These are phyloP conservation scores for Atherinosoma microstoma DNA, from an alignment of 2,797 vertebrate species.

Conservation along the genomic window DNA sequence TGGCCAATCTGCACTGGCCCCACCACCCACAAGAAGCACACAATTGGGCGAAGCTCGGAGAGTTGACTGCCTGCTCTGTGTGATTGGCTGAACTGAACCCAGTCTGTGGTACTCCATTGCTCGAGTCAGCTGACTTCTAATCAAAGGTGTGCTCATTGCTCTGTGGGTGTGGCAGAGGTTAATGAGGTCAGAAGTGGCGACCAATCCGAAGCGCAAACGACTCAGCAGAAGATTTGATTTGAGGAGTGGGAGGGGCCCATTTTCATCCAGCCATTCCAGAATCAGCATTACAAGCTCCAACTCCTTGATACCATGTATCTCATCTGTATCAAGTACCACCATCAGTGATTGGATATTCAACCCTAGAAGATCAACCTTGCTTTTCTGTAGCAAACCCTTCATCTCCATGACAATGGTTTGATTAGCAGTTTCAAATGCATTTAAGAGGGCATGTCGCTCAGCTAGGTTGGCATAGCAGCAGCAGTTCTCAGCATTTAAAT, in stretches of 20 bases:
- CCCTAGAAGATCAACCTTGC: constrained; percentile 75
- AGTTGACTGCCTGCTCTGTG: constrained; percentile 87
- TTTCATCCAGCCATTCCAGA: constrained; percentile 88
- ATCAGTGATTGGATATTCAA: constrained; percentile 88
- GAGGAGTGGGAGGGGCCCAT: constrained; percentile 82
- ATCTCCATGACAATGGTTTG: constrained; percentile 85
- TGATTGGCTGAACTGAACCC: constrained; percentile 86
- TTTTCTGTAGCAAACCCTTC: constrained; percentile 76
- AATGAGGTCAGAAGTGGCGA: constrained; percentile 80
- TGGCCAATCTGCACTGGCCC: constrained; percentile 74
- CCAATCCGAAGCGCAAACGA: constrained; percentile 88
- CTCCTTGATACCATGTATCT: constrained; percentile 87
- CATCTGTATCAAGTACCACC: constrained; percentile 84
- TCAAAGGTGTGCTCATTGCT: constrained; percentile 84
- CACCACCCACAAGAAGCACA: constrained; percentile 90
- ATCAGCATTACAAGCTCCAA: constrained; percentile 81
- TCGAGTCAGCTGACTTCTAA: constrained; percentile 89
- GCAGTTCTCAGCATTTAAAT: constrained; percentile 86
- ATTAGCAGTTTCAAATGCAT: constrained; percentile 82
- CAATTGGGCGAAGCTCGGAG: constrained; percentile 83
- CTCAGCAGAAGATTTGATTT: constrained; percentile 87
- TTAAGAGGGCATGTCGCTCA: constrained; percentile 84
- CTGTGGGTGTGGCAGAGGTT: constrained; percentile 79
- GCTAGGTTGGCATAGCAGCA: constrained; percentile 92
- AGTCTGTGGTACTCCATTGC: constrained; percentile 90